A percentile compares a stretch with the other conserved stretches of the same genome.
phyloP scores from a whole-genome alignment of 2,113 vertebrate genomes.

The Vulpes lagopus region DNA sequence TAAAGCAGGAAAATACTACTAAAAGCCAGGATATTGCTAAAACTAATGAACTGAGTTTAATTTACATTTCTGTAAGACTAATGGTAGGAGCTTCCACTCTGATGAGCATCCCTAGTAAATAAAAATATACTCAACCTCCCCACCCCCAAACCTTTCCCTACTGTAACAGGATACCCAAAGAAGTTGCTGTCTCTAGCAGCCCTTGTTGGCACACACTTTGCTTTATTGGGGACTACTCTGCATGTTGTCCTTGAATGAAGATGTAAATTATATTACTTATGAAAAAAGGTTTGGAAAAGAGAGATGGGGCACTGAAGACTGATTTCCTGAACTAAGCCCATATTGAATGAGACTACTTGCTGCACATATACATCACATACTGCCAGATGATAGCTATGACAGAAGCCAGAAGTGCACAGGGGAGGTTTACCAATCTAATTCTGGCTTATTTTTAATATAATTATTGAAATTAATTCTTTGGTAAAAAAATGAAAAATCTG shows the following conservation, averaged over 20 bases:
- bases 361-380: not conserved
- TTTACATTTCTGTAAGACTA: not conserved
- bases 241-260: not conserved
- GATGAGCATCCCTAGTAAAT: not conserved
- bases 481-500: constrained; percentile 2
- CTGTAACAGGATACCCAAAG: not conserved
- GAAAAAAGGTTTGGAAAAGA: not conserved
- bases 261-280: not conserved
- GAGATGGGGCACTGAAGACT: not conserved
- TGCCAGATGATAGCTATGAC: not conserved
- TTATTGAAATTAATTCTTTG: not conserved
- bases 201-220: not conserved
- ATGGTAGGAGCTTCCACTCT: not conserved
- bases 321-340: not conserved
- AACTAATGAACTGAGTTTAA: not conserved
- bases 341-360: not conserved
- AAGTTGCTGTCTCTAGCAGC: not conserved
- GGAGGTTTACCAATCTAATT: not conserved
- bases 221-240: not conserved
- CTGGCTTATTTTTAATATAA: not conserved
- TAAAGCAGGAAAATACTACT: not conserved
- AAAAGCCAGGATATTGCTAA: not conserved
- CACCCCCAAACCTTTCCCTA: not conserved
- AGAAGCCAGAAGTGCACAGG: not conserved
- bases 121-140: not conserved